These are phyloP conservation scores for Marasmarcha lunaedactyla DNA, from an alignment of 2,888 invertebrate species.

Conservation along the genomic window DNA sequence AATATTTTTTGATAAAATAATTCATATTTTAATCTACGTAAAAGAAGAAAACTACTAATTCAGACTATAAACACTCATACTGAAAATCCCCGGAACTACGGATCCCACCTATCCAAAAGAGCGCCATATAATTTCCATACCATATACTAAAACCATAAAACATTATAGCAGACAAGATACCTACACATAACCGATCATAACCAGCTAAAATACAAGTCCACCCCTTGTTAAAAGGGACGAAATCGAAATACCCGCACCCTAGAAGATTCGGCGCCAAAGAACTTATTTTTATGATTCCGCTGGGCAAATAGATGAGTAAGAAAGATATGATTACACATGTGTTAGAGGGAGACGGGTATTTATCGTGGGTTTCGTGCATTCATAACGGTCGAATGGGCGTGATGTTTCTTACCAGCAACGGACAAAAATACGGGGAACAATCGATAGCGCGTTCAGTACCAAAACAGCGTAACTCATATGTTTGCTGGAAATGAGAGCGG, in stretches of 20 bases:
- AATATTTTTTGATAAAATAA: no score
- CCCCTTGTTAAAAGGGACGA: constrained; percentile 54
- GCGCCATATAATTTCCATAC: no score
- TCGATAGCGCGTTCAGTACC: constrained; percentile 41
- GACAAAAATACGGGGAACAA: constrained; percentile 69
- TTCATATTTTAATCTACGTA: no score
- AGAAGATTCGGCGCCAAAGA: constrained; percentile 67
- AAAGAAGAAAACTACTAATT: no score
- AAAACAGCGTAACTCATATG: constrained; percentile 39
- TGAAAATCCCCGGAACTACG: no score
- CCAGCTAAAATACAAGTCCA: constrained; percentile 21
- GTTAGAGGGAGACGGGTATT: constrained; percentile 54
- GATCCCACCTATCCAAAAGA: no score
- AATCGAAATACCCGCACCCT: constrained; percentile 59
- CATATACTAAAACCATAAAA: constrained; percentile 2
- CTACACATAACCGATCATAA: constrained; percentile 37
- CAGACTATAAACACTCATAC: no score
- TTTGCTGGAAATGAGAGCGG: no score
- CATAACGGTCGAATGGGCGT: constrained; percentile 72
- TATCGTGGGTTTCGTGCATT: constrained; percentile 61
- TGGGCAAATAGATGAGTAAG: constrained; percentile 61
- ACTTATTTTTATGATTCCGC: constrained; percentile 70
- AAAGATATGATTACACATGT: constrained; percentile 49
- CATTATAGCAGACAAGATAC: constrained; percentile 16
- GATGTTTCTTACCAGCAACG: constrained; percentile 69